phyloP scores from a whole-genome alignment of 2,113 vertebrate species.

The Alligator mississippiensis region DNA sequence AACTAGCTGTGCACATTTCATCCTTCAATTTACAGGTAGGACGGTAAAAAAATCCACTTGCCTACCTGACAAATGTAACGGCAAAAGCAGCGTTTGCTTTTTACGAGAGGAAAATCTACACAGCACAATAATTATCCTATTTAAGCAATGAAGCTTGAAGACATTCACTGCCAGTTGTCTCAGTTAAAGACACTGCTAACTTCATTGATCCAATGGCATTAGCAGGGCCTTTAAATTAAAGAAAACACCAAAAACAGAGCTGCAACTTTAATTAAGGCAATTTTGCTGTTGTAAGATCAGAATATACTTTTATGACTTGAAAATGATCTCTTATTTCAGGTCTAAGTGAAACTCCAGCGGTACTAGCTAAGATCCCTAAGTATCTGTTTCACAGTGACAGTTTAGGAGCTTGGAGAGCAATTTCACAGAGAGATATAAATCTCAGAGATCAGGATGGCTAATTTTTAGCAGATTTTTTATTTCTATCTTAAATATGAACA shows the following conservation, averaged over 20 bases:
- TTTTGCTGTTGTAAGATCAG: not conserved
- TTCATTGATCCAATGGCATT: slow-evolving; percentile 45
- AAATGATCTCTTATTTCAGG: slow-evolving; percentile 35
- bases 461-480: slow-evolving; percentile 7
- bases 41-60: not conserved
- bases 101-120: slow-evolving; percentile 12
- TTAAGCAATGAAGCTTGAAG: slow-evolving; percentile 43
- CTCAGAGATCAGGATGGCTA: not conserved
- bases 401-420: not conserved
- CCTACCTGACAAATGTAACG: not conserved
- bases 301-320: not conserved
- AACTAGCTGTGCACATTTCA: not conserved
- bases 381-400: not conserved
- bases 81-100: slow-evolving; percentile 6
- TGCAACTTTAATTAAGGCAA: slow-evolving; percentile 58
- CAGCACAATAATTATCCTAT: slow-evolving; percentile 18
- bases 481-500: slow-evolving; percentile 24
- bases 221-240: slow-evolving; percentile 27
- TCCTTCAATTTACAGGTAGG: not conserved
- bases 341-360: slow-evolving; percentile 27
- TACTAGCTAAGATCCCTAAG: not conserved
- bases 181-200: slow-evolving; percentile 5
- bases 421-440: slow-evolving; percentile 33
- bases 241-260: not conserved
- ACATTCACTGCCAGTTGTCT: slow-evolving; percentile 26